Evolutionary conservation across 2,113 vertebrate species (phyloP).

Genomic region (Leptodactylus fuscus): DNA sequence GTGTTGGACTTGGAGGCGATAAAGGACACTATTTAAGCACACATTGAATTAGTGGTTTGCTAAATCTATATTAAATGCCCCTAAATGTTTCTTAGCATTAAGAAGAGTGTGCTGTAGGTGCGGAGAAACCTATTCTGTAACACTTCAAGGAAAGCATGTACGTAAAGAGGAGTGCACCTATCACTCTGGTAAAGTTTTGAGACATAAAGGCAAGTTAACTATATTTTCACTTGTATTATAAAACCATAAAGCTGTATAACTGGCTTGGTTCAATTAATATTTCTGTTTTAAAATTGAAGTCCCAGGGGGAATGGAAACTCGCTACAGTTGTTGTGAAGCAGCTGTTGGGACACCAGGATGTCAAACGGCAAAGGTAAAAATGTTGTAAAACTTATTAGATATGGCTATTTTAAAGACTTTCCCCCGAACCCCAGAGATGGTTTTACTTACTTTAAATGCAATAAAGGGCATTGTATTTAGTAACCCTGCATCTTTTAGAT

Average conservation of each 20-base stretch:
- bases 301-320: constrained; percentile 76
- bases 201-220: constrained; percentile 71
- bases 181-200: constrained; percentile 76
- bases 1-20: too few species aligned
- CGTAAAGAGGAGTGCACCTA: constrained; percentile 81
- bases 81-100: constrained; percentile 66
- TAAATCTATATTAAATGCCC: too few species aligned
- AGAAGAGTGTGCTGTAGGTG: constrained; percentile 80
- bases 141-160: constrained; percentile 71
- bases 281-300: constrained; percentile 67
- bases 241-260: neutral
- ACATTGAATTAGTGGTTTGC: too few species aligned
- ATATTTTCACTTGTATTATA: neutral
- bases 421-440: too few species aligned
- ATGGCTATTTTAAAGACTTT: too few species aligned
- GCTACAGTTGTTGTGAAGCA: constrained; percentile 81
- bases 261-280: neutral
- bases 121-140: constrained; percentile 76
- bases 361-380: constrained; percentile 71
- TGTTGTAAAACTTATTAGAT: too few species aligned
- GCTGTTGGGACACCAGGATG: constrained; percentile 77
- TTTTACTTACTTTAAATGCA: too few species aligned
- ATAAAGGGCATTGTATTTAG: too few species aligned
- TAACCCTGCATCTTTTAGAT: too few species aligned
- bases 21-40: too few species aligned